A percentile compares a stretch with the other conserved stretches of the same genome.
Evolutionary conservation across 2,797 vertebrate species (phyloP).

Genomic region (Premnoplex brunnescens): DNA sequence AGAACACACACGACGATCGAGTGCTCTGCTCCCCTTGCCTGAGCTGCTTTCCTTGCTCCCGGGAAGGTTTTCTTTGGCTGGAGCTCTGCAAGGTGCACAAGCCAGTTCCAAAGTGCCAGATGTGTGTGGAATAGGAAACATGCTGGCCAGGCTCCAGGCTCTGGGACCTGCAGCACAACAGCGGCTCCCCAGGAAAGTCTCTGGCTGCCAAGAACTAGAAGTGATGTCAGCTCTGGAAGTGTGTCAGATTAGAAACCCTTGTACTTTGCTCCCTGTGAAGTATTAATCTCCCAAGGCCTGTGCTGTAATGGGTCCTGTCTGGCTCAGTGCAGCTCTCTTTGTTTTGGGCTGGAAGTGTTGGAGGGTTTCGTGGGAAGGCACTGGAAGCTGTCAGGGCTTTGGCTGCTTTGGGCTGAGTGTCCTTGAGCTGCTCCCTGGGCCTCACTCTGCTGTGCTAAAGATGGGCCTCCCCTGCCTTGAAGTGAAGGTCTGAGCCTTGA

Average conservation of each 20-base stretch:
- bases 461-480: neutral
- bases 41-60: neutral
- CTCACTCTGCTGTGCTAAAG: neutral
- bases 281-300: slow-evolving; percentile 59
- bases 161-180: slow-evolving; percentile 50
- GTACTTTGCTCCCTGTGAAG: slow-evolving; percentile 63
- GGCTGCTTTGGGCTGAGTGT: neutral
- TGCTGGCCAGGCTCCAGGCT: slow-evolving; percentile 43
- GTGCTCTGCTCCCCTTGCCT: fast-evolving
- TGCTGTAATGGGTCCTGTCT: slow-evolving; percentile 11
- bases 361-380: neutral
- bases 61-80: slow-evolving; percentile 62
- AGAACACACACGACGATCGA: neutral
- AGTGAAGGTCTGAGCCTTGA: neutral
- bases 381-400: neutral
- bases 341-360: slow-evolving; percentile 6
- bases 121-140: slow-evolving; percentile 51
- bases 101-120: slow-evolving; percentile 52
- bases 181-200: slow-evolving; percentile 51
- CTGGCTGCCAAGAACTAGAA: slow-evolving; percentile 39
- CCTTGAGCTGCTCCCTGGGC: neutral
- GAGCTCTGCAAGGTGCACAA: slow-evolving; percentile 57
- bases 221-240: slow-evolving; percentile 69
- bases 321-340: neutral
- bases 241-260: slow-evolving; percentile 58